phyloP scores from a whole-genome alignment of 2,797 vertebrate species.

The Ispidina lecontei region DNA sequence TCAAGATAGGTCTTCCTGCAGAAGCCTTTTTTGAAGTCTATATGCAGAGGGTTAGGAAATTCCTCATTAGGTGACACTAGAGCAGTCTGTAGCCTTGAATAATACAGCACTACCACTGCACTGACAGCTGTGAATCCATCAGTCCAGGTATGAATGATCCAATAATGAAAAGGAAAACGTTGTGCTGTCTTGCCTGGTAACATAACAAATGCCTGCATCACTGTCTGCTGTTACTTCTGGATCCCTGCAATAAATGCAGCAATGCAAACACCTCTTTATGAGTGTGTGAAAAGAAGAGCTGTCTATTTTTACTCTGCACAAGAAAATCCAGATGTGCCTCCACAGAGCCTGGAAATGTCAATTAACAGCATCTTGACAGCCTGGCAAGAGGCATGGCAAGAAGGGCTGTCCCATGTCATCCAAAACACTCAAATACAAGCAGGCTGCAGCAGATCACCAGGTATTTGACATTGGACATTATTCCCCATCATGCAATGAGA shows the following conservation, averaged over 20 bases:
- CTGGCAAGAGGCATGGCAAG: background rate
- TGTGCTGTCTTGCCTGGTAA: background rate
- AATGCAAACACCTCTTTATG: background rate
- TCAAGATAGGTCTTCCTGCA: background rate
- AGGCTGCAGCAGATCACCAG: background rate
- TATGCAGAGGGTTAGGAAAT: background rate
- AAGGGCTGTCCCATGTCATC: background rate
- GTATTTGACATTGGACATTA: background rate
- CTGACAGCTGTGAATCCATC: background rate
- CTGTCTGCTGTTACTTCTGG: background rate
- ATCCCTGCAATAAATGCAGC: background rate
- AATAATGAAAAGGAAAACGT: background rate
- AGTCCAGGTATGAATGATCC: background rate
- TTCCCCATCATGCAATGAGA: fast-evolving
- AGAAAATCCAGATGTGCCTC: background rate
- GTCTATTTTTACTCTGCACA: background rate
- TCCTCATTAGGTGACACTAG: background rate
- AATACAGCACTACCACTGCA: background rate
- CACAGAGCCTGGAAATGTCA: background rate
- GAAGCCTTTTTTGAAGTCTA: background rate
- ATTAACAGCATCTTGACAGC: background rate
- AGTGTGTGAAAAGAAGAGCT: background rate
- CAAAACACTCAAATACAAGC: background rate
- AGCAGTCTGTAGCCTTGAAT: background rate
- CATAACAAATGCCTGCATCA: fast-evolving